Percentiles rank a stretch among this genome's conserved stretches.
Evolutionary conservation across 2,113 vertebrate species (phyloP).

Genomic region (Sphaerodactylus townsendi): DNA sequence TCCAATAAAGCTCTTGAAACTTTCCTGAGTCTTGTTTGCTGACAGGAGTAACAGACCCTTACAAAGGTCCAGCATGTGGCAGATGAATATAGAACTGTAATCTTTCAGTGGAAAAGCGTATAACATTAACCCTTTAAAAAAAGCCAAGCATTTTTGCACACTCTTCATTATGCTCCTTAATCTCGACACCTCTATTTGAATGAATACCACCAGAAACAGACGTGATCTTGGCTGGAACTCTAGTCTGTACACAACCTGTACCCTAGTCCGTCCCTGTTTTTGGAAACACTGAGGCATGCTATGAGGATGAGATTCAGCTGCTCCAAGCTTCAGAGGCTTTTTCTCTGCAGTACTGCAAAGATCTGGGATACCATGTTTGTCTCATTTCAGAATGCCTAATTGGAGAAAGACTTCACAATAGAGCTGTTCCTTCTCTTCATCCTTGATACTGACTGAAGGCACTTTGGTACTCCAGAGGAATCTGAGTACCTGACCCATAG

Average conservation of each 20-base stretch:
- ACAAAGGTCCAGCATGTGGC: no score
- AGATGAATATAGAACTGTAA: no score
- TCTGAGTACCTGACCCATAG: background rate
- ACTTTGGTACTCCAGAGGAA: background rate
- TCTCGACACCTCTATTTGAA: background rate
- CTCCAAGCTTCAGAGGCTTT: background rate
- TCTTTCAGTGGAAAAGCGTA: no score
- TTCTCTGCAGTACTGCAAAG: background rate
- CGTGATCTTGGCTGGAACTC: no score
- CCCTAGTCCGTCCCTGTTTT: no score
- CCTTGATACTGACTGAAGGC: background rate
- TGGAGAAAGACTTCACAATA: background rate
- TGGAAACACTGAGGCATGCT: no score
- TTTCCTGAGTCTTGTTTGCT: no score
- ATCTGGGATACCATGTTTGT: background rate
- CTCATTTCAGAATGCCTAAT: background rate
- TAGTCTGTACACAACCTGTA: no score
- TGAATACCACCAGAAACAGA: no score
- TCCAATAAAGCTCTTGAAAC: no score
- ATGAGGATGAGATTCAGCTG: background rate
- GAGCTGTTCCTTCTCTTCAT: background rate
- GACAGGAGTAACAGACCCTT: no score
- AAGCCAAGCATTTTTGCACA: background rate
- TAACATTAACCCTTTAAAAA: background rate
- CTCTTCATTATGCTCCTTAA: background rate